These are phyloP conservation scores for Heterochromis multidens DNA, from an alignment of 2,113 vertebrate genomes.

Conservation along the genomic window DNA sequence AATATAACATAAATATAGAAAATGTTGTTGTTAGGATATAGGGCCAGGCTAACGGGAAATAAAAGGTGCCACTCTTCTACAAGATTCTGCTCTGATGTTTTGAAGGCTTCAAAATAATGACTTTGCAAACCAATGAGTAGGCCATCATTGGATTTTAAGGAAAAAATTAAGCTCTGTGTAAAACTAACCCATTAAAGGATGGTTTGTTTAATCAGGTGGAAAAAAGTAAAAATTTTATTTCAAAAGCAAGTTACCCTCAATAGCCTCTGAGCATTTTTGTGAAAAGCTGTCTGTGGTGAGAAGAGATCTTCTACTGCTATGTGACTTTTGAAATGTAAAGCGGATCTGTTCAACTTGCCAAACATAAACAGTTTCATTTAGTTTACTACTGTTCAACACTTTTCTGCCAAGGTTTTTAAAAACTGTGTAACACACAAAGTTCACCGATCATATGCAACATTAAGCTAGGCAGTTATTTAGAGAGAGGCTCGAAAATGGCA, in stretches of 20 bases:
- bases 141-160: background rate
- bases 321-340: background rate
- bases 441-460: background rate
- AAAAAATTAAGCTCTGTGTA: background rate
- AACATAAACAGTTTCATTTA: background rate
- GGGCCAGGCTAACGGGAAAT: background rate
- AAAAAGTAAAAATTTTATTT: rapidly evolving
- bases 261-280: background rate
- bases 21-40: background rate
- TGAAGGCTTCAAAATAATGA: too few relatives aligned
- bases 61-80: rapidly evolving
- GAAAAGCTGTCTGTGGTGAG: background rate
- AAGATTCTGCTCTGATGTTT: too few relatives aligned
- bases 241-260: background rate
- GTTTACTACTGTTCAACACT: background rate
- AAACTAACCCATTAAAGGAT: background rate
- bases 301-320: background rate
- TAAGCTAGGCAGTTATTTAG: background rate
- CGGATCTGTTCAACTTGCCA: background rate
- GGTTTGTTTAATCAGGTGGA: background rate
- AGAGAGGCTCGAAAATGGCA: background rate
- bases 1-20: background rate
- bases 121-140: background rate
- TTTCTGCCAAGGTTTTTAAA: background rate
- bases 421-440: background rate